Conservation (phyloP, 2,888 invertebrate genomes). For the Fissipunctia ypsillon region DNA sequence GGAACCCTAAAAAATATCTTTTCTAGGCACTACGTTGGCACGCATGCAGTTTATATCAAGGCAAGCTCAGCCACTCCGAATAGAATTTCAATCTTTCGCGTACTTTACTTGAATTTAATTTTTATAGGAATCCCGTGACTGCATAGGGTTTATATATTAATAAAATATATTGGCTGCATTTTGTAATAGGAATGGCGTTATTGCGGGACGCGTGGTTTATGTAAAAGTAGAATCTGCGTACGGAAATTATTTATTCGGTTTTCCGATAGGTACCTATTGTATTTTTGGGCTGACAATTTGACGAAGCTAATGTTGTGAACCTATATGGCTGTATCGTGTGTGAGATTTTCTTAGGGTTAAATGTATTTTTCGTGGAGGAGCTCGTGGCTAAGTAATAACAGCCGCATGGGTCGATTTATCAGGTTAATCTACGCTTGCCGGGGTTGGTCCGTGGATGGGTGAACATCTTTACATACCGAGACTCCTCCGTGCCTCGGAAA, state of each 20-base stretch:
- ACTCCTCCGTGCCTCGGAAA: too few species aligned
- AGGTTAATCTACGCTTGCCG: too few species aligned
- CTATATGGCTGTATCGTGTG: background rate
- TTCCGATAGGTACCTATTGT: background rate
- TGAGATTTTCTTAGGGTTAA: background rate
- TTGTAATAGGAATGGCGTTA: slow-evolving; percentile 12
- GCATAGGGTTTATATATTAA: slow-evolving; percentile 42
- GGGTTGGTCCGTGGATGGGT: too few species aligned
- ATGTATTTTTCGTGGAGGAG: background rate
- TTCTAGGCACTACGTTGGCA: slow-evolving; percentile 28
- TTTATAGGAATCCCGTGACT: slow-evolving; percentile 37
- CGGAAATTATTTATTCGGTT: background rate
- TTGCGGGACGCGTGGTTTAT: background rate
- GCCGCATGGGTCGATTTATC: too few species aligned
- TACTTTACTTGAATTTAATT: slow-evolving; percentile 40
- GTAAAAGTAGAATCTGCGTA: background rate
- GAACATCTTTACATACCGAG: too few species aligned
- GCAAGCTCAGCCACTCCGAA: slow-evolving; percentile 31
- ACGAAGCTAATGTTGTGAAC: background rate
- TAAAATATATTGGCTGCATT: slow-evolving; percentile 52
- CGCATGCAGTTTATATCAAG: slow-evolving; percentile 55
- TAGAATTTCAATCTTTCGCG: slow-evolving; percentile 61
- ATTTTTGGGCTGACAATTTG: background rate
- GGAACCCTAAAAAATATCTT: background rate
- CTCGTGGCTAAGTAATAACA: too few species aligned